These are phyloP conservation scores for Micromussa lordhowensis DNA, from an alignment of 92 coral and sea anemone species.

Conservation along the genomic window DNA sequence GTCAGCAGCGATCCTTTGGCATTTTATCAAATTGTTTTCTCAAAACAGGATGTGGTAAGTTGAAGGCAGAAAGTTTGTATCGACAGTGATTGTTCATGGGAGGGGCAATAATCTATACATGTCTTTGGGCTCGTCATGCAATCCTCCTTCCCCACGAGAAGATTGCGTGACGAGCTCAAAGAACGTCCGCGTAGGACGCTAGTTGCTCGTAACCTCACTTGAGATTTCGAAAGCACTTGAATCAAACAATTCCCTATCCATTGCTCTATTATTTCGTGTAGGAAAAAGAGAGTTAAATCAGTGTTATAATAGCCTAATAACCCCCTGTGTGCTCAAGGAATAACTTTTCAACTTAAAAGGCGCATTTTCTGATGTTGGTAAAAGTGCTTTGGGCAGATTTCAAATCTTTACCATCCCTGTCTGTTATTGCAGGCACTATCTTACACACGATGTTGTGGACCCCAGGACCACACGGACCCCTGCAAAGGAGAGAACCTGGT, in stretches of 20 bases:
- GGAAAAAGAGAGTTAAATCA: background rate
- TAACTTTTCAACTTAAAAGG: background rate
- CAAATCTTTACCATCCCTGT: background rate
- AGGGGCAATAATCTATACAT: too few relatives aligned
- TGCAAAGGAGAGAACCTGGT: constrained; percentile 82
- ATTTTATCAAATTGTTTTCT: constrained; percentile 80
- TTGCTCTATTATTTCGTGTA: background rate
- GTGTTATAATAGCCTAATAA: background rate
- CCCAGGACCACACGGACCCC: constrained; percentile 82
- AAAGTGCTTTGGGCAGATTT: background rate
- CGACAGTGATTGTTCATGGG: background rate
- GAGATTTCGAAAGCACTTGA: background rate
- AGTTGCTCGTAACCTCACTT: background rate
- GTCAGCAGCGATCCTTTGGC: constrained; percentile 53
- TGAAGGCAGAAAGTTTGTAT: background rate
- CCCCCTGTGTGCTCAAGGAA: background rate
- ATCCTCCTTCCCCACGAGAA: too few relatives aligned
- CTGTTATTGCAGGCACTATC: constrained; percentile 65
- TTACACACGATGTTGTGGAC: constrained; percentile 81
- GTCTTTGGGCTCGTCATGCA: background rate
- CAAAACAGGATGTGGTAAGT: constrained; percentile 76
- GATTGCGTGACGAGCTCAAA: too few relatives aligned
- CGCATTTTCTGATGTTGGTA: background rate
- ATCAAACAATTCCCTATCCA: background rate
- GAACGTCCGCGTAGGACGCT: too few relatives aligned